A percentile compares a stretch with the other conserved stretches of the same genome.
Conservation (phyloP, 2,888 invertebrate genomes). For the Tiliacea citrago region DNA sequence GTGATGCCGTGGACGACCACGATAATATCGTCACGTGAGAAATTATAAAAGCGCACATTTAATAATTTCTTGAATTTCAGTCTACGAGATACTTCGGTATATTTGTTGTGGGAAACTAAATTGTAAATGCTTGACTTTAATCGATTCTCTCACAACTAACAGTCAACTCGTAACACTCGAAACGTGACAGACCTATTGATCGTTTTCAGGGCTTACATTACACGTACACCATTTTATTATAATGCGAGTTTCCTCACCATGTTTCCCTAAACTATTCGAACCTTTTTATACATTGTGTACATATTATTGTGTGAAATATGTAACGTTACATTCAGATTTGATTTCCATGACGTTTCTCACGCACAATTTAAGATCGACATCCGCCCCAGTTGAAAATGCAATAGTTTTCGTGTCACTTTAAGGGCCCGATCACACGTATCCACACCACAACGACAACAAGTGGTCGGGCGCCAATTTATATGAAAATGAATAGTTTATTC, state of each 20-base stretch:
- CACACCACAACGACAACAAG: too few relatives aligned
- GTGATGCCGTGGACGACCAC: background rate
- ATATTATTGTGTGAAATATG: conserved; percentile 18
- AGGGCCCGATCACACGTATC: too few relatives aligned
- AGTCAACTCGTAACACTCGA: background rate
- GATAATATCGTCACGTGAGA: background rate
- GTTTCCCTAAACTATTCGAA: conserved; percentile 30
- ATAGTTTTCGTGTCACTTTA: too few relatives aligned
- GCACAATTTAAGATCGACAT: background rate
- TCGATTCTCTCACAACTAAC: conserved; percentile 1
- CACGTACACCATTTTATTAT: conserved; percentile 13
- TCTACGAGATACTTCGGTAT: background rate
- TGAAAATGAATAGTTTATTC: too few relatives aligned
- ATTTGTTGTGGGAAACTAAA: conserved; percentile 1
- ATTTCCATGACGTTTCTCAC: conserved; percentile 24
- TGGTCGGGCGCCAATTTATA: too few relatives aligned
- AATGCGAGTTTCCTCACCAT: conserved; percentile 17
- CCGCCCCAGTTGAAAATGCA: background rate
- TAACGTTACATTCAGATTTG: background rate
- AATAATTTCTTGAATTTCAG: background rate
- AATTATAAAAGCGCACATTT: background rate
- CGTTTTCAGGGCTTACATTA: conserved; percentile 15
- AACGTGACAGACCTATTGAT: conserved; percentile 13
- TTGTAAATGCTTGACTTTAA: background rate
- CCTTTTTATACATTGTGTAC: conserved; percentile 13